Conservation (phyloP, 2,113 vertebrate species). For the Illadopsis cleaveri region DNA sequence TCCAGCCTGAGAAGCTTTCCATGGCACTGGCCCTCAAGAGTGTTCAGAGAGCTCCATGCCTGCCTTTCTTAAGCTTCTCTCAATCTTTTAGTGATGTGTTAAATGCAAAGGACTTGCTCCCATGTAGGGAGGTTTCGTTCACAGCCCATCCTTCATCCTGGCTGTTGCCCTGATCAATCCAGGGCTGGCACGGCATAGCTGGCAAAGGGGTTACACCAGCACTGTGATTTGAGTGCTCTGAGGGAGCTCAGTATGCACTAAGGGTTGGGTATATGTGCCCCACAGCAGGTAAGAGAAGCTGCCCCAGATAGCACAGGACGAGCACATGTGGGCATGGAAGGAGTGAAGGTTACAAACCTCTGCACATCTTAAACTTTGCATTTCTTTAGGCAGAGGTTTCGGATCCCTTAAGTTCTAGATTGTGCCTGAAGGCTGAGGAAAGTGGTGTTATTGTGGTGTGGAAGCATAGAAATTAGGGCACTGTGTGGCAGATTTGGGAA, state of each 20-base stretch:
- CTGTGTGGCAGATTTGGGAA: not conserved
- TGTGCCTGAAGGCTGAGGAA: not conserved
- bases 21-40: not conserved
- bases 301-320: too few species aligned
- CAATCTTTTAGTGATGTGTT: not conserved
- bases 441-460: not conserved
- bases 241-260: not conserved
- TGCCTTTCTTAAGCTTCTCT: not conserved
- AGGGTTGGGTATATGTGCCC: not conserved
- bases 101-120: not conserved
- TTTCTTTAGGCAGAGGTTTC: not conserved
- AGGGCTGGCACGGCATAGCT: not conserved
- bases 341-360: not conserved
- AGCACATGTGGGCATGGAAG: not conserved
- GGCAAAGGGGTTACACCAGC: not conserved
- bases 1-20: not conserved
- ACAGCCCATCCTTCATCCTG: not conserved
- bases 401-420: not conserved
- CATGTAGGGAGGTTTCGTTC: not conserved
- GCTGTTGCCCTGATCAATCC: not conserved
- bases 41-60: not conserved
- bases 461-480: not conserved
- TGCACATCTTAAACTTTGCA: not conserved
- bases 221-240: not conserved
- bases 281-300: not conserved